Evolutionary conservation across 2,888 invertebrate genomes (phyloP), one percentile per base, ranked within the genome.

Genomic region (Tromatobia lineatoria): DNA sequence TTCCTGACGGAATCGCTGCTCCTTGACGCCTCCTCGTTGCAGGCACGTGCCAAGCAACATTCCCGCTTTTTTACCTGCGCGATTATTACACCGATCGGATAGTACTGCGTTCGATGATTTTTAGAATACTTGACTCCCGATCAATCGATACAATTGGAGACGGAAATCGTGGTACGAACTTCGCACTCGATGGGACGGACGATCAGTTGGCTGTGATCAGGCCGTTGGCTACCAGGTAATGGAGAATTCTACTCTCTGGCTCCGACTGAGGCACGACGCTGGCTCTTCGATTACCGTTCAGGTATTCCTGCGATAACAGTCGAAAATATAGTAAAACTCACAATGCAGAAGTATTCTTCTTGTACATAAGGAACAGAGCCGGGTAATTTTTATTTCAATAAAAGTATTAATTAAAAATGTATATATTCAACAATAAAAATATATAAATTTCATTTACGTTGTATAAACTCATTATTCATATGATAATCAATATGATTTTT

Each of bases 181-280:
- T 67, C 47, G 45, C 38, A 47, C 15, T 69, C 50, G 80, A 3
- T 10, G 78, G 74, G 23, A 54, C 50, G 64, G 73, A 78, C 73
- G 76, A 87, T 91, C 88, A 91, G 83, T 93, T 93, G 80, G 94
- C 94, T 83, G 93, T 93, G 83, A 95, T 95, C 95, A 95, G 95
- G 82, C 95, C 95, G 90, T 94, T 95, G 86, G 95, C 94, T 85
- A 94, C 94, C 87, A 95, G 92, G 90, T 95, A 95, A 90, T 95
- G 94, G 87, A 95, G 94, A 87, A 95, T 95, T 89, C 94, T 94
- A 87, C 94, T 94, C 87, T 95, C 94, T 87, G 95, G 95, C 90
- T 95, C 95, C 87, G 95, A 94, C 70, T 95, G 95, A 87, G 94
- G 94, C 83, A 94, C 94, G 80, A 93, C 88, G 69, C 87, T 90